Percentiles rank a stretch among this genome's conserved stretches.
These are phyloP conservation scores for Dasypolia templi DNA, from an alignment of 2,888 invertebrate genomes.

Conservation along the genomic window DNA sequence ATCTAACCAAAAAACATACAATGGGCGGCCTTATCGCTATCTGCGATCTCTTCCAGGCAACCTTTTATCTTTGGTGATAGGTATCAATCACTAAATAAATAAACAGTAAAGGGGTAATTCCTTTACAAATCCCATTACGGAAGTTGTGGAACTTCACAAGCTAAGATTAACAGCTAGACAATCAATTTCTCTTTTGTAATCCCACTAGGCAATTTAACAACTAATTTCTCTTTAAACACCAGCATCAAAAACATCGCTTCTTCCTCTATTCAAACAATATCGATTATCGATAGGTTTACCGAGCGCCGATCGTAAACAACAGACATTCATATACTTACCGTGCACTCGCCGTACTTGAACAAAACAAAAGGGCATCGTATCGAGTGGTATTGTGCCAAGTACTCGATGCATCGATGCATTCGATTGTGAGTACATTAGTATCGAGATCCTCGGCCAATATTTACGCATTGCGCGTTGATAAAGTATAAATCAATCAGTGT, in stretches of 20 bases:
- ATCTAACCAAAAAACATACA: too few relatives aligned
- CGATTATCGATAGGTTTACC: conserved; percentile 45
- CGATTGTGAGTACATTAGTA: conserved; percentile 58
- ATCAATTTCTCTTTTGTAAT: conserved; percentile 39
- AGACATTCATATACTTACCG: conserved; percentile 57
- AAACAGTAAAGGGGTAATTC: background rate
- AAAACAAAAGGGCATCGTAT: conserved; percentile 59
- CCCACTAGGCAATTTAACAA: conserved; percentile 26
- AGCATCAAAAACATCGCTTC: conserved; percentile 25
- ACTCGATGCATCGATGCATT: conserved; percentile 49
- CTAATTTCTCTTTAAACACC: conserved; percentile 28
- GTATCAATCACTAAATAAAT: background rate
- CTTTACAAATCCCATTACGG: conserved; percentile 2
- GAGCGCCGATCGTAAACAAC: conserved; percentile 56
- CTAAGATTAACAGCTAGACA: conserved; percentile 1
- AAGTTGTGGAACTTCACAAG: conserved; percentile 10
- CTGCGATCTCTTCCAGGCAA: too few relatives aligned
- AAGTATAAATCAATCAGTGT: conserved; percentile 74
- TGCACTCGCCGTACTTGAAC: conserved; percentile 49
- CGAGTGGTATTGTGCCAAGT: conserved; percentile 48
- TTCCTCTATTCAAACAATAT: conserved; percentile 29
- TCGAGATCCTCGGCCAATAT: conserved; percentile 67
- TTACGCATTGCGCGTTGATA: conserved; percentile 75
- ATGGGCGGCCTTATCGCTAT: too few relatives aligned
- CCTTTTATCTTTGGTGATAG: background rate